Evolutionary conservation across 2,113 vertebrate species (phyloP).

Genomic region (Shinisaurus crocodilurus): DNA sequence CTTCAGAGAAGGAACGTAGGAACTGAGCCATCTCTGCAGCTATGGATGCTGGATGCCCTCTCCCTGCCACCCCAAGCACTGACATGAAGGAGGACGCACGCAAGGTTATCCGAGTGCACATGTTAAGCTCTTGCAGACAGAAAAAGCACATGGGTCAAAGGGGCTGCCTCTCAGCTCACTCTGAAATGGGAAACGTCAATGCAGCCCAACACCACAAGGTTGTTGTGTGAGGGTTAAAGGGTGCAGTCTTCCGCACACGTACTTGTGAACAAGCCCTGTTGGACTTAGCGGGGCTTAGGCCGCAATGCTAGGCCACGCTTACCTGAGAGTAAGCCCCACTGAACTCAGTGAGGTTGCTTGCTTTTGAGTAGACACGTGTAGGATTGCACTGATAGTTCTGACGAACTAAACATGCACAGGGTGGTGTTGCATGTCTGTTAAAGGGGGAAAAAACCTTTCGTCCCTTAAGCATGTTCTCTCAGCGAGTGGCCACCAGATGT

Average conservation of each 20-base stretch:
- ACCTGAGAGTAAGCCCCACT: background rate
- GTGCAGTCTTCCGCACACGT: background rate
- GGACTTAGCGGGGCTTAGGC: no score
- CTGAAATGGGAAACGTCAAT: background rate
- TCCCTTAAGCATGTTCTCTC: no score
- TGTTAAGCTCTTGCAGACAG: background rate
- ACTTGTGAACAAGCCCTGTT: background rate
- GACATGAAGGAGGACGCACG: background rate
- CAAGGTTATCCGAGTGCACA: background rate
- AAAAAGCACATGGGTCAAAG: background rate
- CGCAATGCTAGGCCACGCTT: background rate
- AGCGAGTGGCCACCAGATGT: no score
- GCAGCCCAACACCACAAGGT: background rate
- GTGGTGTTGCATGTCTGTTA: no score
- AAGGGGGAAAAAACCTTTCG: no score
- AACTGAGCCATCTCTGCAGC: background rate
- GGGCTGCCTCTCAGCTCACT: background rate
- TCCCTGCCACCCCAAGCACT: background rate
- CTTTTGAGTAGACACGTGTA: background rate
- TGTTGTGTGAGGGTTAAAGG: background rate
- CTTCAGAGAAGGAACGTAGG: background rate
- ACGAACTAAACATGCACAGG: background rate
- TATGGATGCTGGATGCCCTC: background rate
- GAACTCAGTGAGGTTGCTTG: background rate
- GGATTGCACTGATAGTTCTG: no score